Base-by-base conservation (phyloP, 2,888 invertebrate species). In the Lacanobia wlatinum region DNA sequence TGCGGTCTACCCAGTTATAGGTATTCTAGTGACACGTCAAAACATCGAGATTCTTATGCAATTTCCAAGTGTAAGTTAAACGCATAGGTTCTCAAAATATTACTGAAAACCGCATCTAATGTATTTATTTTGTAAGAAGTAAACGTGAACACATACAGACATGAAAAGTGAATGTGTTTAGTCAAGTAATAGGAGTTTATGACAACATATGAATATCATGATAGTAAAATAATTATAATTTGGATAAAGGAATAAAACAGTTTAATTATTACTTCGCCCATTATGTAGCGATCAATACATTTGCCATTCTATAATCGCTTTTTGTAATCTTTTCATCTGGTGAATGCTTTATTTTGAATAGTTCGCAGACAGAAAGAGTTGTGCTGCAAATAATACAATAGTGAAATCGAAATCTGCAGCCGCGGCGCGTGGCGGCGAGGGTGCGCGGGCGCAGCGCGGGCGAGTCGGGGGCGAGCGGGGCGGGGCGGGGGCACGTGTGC, bases 361-460 rank as follows among this genome's bases (percentile, higher is more conserved):
- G 76, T 62, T 59, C 34, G 34, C 56, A 43, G 69, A 69, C 48
- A 75, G 81, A 77, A 85, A 78, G 73, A 73, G 82, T 84, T 82
- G 55, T 78, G 73, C 55, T 70, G 82, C 82, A 73, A 85, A 87
- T 86, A 82, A 81, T 76, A 87, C 86, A 88, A 87, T 86, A 87
- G 84, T 85, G 90, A 92, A 91, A 91, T 88, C 87, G 90, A 91
- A 91, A 87, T 87, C 87, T 88, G 87, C 87, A 87, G 56, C 70
- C 77, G 53, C 61, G 79, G 77, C 73, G 76, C 78, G 84, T 75
- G 83, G 67, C 82, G 62, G 68, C 82, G 60, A 70, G 84, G 85
- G 86, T 84, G 88, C 85, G 85, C 80, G 81, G 61, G 86, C 84
- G 87, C 88, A 87, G 85, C 87, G 84, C 82, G 58, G 80, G 83